Evolutionary conservation across 1,140 invertebrate genomes (phyloP).

Genomic region (Polypedilum pembai): DNA sequence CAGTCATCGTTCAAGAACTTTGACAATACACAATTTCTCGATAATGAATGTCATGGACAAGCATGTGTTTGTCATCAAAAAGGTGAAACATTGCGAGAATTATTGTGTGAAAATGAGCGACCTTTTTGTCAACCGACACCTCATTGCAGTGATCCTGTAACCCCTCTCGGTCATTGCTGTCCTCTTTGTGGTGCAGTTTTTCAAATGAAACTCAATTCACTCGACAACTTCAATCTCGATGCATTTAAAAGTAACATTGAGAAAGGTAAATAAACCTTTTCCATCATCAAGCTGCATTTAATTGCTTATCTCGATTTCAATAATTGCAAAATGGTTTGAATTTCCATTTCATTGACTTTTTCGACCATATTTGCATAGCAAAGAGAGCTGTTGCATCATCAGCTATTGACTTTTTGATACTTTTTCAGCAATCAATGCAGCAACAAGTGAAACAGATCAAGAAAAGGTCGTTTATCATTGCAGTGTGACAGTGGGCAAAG

Average conservation of each 20-base stretch:
- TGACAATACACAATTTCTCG: constrained; percentile 33
- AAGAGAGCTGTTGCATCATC: neutral
- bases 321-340: neutral
- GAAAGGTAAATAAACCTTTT: constrained; percentile 16
- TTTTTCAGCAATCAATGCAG: neutral
- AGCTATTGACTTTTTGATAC: too few species aligned
- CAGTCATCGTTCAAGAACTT: constrained; percentile 37
- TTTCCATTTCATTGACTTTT: neutral
- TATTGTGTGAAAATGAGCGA: constrained; percentile 34
- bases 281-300: too few species aligned
- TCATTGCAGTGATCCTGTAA: constrained; percentile 36
- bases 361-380: neutral
- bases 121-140: constrained; percentile 34
- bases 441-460: constrained; percentile 30
- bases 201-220: constrained; percentile 26
- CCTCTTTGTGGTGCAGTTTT: constrained; percentile 36
- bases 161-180: constrained; percentile 37
- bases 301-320: too few species aligned
- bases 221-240: neutral
- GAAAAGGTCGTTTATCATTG: constrained; percentile 36
- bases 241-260: neutral
- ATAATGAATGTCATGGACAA: constrained; percentile 37
- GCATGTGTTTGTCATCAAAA: constrained; percentile 40
- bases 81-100: constrained; percentile 34
- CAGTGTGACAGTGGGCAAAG: constrained; percentile 32